Evolutionary conservation across 1,140 invertebrate genomes (phyloP), one percentile per base, ranked within the genome.

Genomic region (Atta cephalotes): DNA sequence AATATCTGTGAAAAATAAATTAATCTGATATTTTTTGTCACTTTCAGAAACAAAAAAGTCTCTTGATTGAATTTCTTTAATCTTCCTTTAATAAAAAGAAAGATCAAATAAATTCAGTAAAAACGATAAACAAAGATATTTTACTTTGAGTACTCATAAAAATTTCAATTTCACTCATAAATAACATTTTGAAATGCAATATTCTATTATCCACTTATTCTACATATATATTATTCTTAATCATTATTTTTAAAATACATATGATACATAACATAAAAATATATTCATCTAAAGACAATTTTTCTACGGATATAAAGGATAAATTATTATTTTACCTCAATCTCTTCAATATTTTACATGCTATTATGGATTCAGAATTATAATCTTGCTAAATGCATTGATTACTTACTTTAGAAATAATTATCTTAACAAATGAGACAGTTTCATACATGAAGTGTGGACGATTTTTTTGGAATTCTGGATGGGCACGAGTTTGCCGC

Each of bases 401-500:
- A 62, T 39, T 76, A 79, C 25, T 79, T 49, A 49, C 49, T 51
- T 39, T 7, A n/a, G 31, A 84, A 49, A 62, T 35, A 25, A 3
- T 51, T 31, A 49, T 63, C 16, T 39, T 21, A 31, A 14, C 4
- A 56, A 76, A 35, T 49, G 39, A 10, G 39, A 49, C 35, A 82
- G 58, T 74, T 82, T 82, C 25, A 58, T 74, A 18, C 18, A 5
- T 74, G 68, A 82, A 76, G 80, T 62, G 4, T 25, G 31, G 51
- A 58, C 12, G 39, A 25, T 74, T 35, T 76, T 74, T 84, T 76
- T 84, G 80, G 14, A 51, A 84, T 45, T 76, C 25, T 39, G 63
- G 31, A 81, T 51, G 66, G 70, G 80, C 70, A 84, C 76, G 62
- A 85, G 76, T 81, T 85, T 85, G 81, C 81, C 25, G 72, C 76